These are phyloP conservation scores for Indicator indicator DNA, from an alignment of 2,113 vertebrate species.

Conservation along the genomic window DNA sequence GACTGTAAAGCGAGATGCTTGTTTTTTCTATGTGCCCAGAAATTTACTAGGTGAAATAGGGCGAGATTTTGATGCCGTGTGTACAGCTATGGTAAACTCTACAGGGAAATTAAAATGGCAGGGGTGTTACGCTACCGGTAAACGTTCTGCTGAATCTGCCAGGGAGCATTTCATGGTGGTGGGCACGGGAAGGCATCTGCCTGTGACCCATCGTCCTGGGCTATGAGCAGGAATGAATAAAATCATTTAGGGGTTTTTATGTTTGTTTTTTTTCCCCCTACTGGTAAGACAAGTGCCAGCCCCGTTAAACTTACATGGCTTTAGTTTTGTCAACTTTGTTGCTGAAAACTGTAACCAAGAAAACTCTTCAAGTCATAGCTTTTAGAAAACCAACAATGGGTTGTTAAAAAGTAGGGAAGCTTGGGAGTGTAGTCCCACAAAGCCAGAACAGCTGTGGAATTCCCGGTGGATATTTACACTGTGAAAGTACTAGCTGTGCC, in stretches of 20 bases:
- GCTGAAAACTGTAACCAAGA: too few species aligned
- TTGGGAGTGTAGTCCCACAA: too few species aligned
- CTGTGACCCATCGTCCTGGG: accelerated
- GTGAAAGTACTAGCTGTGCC: too few species aligned
- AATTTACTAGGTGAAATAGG: accelerated
- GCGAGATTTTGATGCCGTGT: accelerated
- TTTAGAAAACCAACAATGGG: too few species aligned
- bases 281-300: not conserved
- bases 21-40: accelerated
- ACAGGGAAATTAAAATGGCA: accelerated
- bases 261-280: not conserved
- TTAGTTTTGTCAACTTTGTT: too few species aligned
- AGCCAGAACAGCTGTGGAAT: too few species aligned
- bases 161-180: accelerated
- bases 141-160: too few species aligned
- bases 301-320: too few species aligned
- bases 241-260: accelerated
- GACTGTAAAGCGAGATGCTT: accelerated
- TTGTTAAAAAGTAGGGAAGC: too few species aligned
- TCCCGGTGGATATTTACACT: too few species aligned
- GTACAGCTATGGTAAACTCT: accelerated
- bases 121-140: accelerated
- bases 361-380: too few species aligned
- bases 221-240: accelerated
- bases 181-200: not conserved